These are phyloP conservation scores for Bubo blakistoni DNA, from an alignment of 2,113 vertebrate species.

Conservation along the genomic window DNA sequence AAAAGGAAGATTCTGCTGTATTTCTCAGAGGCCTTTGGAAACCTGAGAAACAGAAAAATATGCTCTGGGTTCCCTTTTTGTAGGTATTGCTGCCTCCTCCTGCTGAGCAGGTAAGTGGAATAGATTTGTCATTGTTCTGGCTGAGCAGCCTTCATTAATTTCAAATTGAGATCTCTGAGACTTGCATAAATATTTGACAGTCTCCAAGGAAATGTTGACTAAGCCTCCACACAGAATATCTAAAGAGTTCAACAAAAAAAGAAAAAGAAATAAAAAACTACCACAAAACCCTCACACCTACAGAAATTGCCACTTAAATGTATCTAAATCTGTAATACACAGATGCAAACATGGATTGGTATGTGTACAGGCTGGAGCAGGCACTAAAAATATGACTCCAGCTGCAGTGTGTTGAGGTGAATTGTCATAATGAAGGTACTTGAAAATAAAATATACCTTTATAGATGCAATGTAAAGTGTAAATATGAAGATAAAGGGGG, in stretches of 20 bases:
- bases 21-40: background rate
- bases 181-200: slow-evolving; percentile 68
- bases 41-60: background rate
- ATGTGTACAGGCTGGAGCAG: background rate
- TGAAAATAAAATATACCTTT: background rate
- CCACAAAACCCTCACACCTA: background rate
- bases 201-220: slow-evolving; percentile 60
- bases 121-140: slow-evolving; percentile 62
- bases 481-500: background rate
- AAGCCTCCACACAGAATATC: slow-evolving; percentile 39
- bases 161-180: slow-evolving; percentile 65
- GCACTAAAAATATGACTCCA: background rate
- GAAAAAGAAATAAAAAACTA: background rate
- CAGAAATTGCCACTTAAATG: slow-evolving; percentile 11
- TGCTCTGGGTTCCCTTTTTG: background rate
- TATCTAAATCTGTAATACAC: background rate
- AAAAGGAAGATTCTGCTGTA: background rate
- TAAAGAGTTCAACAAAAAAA: background rate
- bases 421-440: background rate
- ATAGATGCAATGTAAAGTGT: background rate
- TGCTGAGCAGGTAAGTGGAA: slow-evolving; percentile 52
- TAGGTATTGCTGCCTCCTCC: slow-evolving; percentile 26
- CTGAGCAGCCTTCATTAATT: slow-evolving; percentile 65
- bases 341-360: background rate
- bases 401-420: background rate